phyloP scores from a whole-genome alignment of 2,888 invertebrate species.

The Lepidocyrtoides sp. region DNA sequence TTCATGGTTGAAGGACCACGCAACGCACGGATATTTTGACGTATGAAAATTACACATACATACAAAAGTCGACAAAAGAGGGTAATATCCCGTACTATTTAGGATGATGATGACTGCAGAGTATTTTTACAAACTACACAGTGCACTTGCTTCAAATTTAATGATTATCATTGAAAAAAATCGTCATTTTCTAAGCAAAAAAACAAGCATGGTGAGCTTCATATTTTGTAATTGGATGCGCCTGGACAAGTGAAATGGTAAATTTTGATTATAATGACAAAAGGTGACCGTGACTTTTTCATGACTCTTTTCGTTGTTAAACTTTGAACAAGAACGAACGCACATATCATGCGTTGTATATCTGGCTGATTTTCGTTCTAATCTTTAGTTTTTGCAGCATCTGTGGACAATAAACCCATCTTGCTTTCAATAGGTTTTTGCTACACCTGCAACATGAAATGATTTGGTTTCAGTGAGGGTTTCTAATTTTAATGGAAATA shows the following conservation, averaged over 20 bases:
- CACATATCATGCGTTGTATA: too few relatives aligned
- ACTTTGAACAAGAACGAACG: too few relatives aligned
- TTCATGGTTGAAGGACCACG: constrained; percentile 43
- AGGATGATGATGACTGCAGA: background rate
- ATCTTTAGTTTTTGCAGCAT: too few relatives aligned
- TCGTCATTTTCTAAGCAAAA: constrained; percentile 3
- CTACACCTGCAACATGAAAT: too few relatives aligned
- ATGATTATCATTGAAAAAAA: background rate
- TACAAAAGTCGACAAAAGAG: constrained; percentile 26
- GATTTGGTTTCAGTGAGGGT: too few relatives aligned
- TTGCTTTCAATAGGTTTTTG: too few relatives aligned
- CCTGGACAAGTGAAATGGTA: constrained; percentile 61
- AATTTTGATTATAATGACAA: constrained; percentile 39
- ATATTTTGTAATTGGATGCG: constrained; percentile 59
- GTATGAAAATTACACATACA: constrained; percentile 59
- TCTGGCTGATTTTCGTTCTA: too few relatives aligned
- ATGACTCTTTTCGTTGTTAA: constrained; percentile 48
- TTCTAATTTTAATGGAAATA: too few relatives aligned
- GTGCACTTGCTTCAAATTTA: too few relatives aligned
- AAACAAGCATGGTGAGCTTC: background rate
- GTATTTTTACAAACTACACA: background rate
- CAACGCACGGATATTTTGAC: constrained; percentile 50
- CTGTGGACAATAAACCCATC: too few relatives aligned
- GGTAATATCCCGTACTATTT: background rate
- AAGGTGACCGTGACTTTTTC: constrained; percentile 61